Evolutionary conservation across 2,797 vertebrate genomes (phyloP).

Genomic region (Melanogrammus aeglefinus): DNA sequence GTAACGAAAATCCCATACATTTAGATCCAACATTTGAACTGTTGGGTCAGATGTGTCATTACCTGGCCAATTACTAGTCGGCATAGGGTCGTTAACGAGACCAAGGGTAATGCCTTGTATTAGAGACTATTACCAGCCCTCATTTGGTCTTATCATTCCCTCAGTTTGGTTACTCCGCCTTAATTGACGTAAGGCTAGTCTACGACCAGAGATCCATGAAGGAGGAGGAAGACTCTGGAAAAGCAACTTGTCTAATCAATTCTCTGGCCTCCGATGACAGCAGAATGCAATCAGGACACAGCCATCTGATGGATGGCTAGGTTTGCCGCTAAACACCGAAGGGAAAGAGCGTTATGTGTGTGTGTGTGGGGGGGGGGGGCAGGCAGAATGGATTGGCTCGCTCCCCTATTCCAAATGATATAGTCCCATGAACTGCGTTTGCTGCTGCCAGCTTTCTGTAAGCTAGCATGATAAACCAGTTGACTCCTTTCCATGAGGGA

Average conservation of each 20-base stretch:
- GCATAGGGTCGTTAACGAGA: slow-evolving; percentile 64
- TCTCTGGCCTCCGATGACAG: slow-evolving; percentile 64
- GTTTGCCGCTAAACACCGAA: slow-evolving; percentile 47
- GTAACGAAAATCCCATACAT: neutral
- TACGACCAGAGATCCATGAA: slow-evolving; percentile 67
- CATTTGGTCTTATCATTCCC: slow-evolving; percentile 52
- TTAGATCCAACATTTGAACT: slow-evolving; percentile 17
- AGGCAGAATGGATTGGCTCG: slow-evolving; percentile 15
- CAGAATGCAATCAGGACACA: slow-evolving; percentile 62
- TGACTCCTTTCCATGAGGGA: slow-evolving; percentile 70
- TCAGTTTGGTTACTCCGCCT: slow-evolving; percentile 61
- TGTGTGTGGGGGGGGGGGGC: slow-evolving; percentile 7
- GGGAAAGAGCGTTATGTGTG: slow-evolving; percentile 38
- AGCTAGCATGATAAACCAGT: slow-evolving; percentile 72
- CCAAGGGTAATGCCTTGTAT: slow-evolving; percentile 49
- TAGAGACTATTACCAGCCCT: slow-evolving; percentile 64
- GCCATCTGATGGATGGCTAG: slow-evolving; percentile 65
- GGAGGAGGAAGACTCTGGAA: slow-evolving; percentile 54
- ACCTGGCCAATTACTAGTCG: slow-evolving; percentile 53
- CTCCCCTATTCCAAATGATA: slow-evolving; percentile 56
- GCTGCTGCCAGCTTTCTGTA: slow-evolving; percentile 60
- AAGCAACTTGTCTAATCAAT: slow-evolving; percentile 72
- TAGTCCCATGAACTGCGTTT: slow-evolving; percentile 66
- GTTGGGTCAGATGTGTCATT: slow-evolving; percentile 59
- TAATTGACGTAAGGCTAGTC: slow-evolving; percentile 74